Conservation (phyloP, 1,140 invertebrate species). For the Sitobion miscanthi region DNA sequence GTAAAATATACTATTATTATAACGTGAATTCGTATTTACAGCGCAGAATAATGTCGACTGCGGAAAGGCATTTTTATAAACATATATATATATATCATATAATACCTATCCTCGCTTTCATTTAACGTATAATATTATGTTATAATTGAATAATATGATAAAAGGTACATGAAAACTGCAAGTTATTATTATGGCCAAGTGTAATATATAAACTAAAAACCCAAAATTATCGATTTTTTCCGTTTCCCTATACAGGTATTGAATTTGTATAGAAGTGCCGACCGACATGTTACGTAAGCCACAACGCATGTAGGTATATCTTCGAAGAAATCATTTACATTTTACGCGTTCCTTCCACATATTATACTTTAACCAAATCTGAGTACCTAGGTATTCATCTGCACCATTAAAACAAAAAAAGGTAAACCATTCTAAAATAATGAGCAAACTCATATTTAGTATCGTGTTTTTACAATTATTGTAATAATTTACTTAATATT, state of each 20-base stretch:
- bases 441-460: neutral
- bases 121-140: neutral
- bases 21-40: neutral
- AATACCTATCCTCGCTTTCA: neutral
- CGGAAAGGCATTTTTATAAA: neutral
- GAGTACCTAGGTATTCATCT: neutral
- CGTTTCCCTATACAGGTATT: neutral
- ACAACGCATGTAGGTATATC: neutral
- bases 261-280: neutral
- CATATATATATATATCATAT: neutral
- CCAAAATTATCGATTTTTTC: neutral
- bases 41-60: neutral
- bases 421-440: neutral
- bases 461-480: neutral
- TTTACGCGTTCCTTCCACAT: neutral
- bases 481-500: neutral
- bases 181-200: neutral
- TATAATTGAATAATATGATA: neutral
- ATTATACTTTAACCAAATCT: neutral
- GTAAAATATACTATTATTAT: neutral
- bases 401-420: neutral
- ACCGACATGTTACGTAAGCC: neutral
- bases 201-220: neutral
- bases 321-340: neutral
- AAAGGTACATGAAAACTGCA: neutral